A percentile compares a stretch with the other conserved stretches of the same genome.
These are phyloP conservation scores for Nysson spinosus DNA, from an alignment of 2,888 invertebrate genomes.

Conservation along the genomic window DNA sequence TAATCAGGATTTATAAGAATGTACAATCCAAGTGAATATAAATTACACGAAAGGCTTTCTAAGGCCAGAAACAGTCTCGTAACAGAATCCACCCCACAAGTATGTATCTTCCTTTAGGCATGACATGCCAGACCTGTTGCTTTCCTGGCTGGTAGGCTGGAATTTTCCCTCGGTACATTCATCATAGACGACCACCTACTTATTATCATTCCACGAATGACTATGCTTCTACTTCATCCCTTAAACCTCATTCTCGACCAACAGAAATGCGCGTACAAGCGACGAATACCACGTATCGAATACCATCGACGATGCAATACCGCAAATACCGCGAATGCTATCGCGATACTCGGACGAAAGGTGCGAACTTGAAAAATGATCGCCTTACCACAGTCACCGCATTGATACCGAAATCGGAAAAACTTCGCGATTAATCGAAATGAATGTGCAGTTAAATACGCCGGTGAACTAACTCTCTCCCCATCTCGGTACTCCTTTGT, in stretches of 20 bases:
- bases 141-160: slow-evolving; percentile 22
- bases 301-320: too few relatives aligned
- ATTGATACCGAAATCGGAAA: slow-evolving; percentile 22
- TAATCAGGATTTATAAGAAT: too few relatives aligned
- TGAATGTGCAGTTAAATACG: slow-evolving; percentile 38
- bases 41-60: too few relatives aligned
- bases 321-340: too few relatives aligned
- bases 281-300: not conserved
- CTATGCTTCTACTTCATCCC: too few relatives aligned
- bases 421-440: slow-evolving; percentile 51
- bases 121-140: slow-evolving; percentile 50
- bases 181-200: not conserved
- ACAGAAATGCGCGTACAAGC: too few relatives aligned
- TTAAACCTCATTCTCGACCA: too few relatives aligned
- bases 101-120: slow-evolving; percentile 23
- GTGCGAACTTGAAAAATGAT: not conserved
- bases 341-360: too few relatives aligned
- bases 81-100: slow-evolving; percentile 13
- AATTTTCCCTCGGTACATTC: slow-evolving; percentile 4
- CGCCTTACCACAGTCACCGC: not conserved
- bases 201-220: too few relatives aligned
- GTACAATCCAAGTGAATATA: too few relatives aligned
- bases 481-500: slow-evolving; percentile 37
- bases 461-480: slow-evolving; percentile 36
- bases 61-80: too few relatives aligned